phyloP scores from a whole-genome alignment of 2,888 invertebrate genomes.

The Hypomecis punctinalis region DNA sequence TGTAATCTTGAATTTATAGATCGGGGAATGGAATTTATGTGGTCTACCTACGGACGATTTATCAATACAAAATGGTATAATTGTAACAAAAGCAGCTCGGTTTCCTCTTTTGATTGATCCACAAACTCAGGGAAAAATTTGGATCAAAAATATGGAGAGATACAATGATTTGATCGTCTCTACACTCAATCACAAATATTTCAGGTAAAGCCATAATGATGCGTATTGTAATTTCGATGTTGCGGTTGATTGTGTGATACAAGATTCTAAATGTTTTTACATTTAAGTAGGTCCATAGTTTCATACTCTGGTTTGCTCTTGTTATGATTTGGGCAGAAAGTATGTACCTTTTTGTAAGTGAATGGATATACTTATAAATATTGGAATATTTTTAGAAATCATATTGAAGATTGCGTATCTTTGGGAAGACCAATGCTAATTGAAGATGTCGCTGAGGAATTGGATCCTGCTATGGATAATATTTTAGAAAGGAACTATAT shows the following conservation, averaged over 20 bases:
- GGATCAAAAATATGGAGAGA: constrained; percentile 95
- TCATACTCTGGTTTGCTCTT: too few relatives aligned
- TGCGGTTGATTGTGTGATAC: too few relatives aligned
- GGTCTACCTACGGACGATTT: constrained; percentile 95
- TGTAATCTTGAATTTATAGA: constrained; percentile 57
- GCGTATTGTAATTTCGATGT: too few relatives aligned
- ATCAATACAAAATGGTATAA: constrained; percentile 96
- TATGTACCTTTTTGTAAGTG: too few relatives aligned
- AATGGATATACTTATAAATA: too few relatives aligned
- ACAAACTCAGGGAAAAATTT: constrained; percentile 94
- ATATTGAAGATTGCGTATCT: constrained; percentile 94
- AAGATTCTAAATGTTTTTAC: too few relatives aligned
- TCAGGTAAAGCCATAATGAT: constrained; percentile 71
- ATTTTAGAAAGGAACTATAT: constrained; percentile 94
- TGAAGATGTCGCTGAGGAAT: constrained; percentile 93
- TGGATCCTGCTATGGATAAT: constrained; percentile 94
- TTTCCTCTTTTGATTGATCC: constrained; percentile 96
- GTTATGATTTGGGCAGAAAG: too few relatives aligned
- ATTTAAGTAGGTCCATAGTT: too few relatives aligned
- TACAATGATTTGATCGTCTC: constrained; percentile 88
- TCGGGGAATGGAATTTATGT: constrained; percentile 96
- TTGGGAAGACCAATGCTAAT: constrained; percentile 92
- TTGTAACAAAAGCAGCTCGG: constrained; percentile 93
- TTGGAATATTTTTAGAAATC: constrained; percentile 83
- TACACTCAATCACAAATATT: constrained; percentile 87